Evolutionary conservation across 2,888 invertebrate species (phyloP), one percentile per base, ranked within the genome.

Genomic region (Catocala fraxini): DNA sequence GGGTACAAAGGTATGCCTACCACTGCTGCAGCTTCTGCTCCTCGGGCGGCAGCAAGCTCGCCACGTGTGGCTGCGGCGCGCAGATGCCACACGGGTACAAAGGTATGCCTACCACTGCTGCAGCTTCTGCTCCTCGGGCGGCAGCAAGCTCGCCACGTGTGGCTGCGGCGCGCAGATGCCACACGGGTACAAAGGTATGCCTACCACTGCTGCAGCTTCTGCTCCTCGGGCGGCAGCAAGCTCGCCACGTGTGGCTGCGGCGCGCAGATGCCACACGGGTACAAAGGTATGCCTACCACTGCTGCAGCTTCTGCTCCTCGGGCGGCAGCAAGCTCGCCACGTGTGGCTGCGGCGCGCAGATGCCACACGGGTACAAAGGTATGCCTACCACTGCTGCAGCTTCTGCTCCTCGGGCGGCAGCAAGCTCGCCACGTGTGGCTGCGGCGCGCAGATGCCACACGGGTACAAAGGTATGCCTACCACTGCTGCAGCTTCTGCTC

Each of bases 11-110:
- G 92, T 92, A 59, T 15, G 95, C 96, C 74, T 97, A 95, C 92
- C 97, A 97, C 87, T 97, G 97, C 82, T 97, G 97, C 84, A 95
- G 96, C 34, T 97, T 97, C 88, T 97, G 97, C 82, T 97, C 97
- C 0, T 97, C 97, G 67, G 96, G 96, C 9, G 97, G 97, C 2
- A 95, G 94, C 69, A 96, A 96, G 70, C 95, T 95, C 74, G 95
- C 95, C 0, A 89, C 88, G 47, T 97, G 97, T 87, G 97, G 96
- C 5, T 97, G 97, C 79, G 96, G 96, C 9, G 96, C 96, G 5
- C 95, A 93, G 59, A 97, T 97, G 97, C 96, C 96, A 15, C 97
- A 97, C 71, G 95, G 95, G 7, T 96, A 96, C 74, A 95, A 93
- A 79, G 93, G 92, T 92, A 59, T 15, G 95, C 96, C 74, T 97